Percentiles rank a stretch among this genome's conserved stretches.
These are phyloP conservation scores for Drosophila azteca DNA, from an alignment of 1,140 invertebrate genomes.

Conservation along the genomic window DNA sequence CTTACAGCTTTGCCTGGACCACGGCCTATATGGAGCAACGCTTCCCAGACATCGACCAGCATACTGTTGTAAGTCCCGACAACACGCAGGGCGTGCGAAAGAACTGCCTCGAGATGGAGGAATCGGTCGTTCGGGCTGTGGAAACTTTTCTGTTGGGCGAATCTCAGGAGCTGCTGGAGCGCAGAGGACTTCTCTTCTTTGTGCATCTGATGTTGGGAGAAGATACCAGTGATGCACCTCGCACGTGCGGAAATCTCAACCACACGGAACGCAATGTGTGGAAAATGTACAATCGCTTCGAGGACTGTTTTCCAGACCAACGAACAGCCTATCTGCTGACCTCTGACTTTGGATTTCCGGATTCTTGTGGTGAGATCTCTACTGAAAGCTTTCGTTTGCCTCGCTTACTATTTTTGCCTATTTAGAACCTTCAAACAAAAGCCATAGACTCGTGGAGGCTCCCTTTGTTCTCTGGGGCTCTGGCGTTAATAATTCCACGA, in stretches of 20 bases:
- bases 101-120: conserved; percentile 88
- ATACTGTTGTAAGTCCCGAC: conserved; percentile 83
- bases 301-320: conserved; percentile 90
- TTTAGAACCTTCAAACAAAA: conserved; percentile 90
- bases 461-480: conserved; percentile 97
- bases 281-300: conserved; percentile 88
- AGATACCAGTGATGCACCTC: conserved; percentile 57
- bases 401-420: not conserved
- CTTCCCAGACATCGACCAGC: conserved; percentile 85
- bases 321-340: conserved; percentile 95
- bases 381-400: not conserved
- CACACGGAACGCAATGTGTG: conserved; percentile 91
- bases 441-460: conserved; percentile 94
- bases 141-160: conserved; percentile 87
- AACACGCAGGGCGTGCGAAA: conserved; percentile 89
- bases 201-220: conserved; percentile 94
- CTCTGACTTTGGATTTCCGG: conserved; percentile 98
- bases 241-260: conserved; percentile 91
- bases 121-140: conserved; percentile 94
- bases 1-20: conserved; percentile 89
- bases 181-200: conserved; percentile 92
- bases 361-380: conserved; percentile 85
- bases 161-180: conserved; percentile 81
- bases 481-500: conserved; percentile 86
- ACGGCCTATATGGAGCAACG: conserved; percentile 94